A percentile compares a stretch with the other conserved stretches of the same genome.
phyloP scores from a whole-genome alignment of 92 coral and sea anemone species.

The Zoanthus sansibaricus region DNA sequence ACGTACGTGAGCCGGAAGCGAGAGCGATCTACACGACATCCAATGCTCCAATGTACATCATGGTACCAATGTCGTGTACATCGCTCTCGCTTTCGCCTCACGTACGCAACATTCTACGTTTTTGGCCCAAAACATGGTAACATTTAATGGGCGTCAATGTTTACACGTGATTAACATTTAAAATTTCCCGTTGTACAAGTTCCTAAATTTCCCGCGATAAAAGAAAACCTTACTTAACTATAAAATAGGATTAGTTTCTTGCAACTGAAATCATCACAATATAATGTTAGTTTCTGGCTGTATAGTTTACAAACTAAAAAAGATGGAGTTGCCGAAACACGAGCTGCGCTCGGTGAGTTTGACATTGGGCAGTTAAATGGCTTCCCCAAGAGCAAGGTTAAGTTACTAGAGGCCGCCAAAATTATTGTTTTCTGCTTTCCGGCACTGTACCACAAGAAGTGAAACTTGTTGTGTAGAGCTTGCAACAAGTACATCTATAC shows the following conservation, averaged over 20 bases:
- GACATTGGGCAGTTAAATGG: constrained; percentile 25
- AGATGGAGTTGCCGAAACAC: constrained; percentile 9
- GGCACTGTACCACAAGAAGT: constrained; percentile 41
- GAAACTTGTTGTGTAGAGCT: constrained; percentile 40
- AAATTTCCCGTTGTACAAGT: background rate
- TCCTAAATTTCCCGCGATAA: constrained; percentile 5
- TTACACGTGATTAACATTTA: constrained; percentile 16
- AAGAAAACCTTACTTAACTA: constrained; percentile 5
- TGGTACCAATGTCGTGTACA: background rate
- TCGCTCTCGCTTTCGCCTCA: background rate
- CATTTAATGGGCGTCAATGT: constrained; percentile 6
- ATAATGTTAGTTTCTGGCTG: constrained; percentile 7
- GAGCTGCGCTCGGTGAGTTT: constrained; percentile 38
- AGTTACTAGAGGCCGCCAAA: constrained; percentile 41
- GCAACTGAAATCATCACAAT: constrained; percentile 7
- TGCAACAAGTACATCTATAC: constrained; percentile 39
- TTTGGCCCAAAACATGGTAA: constrained; percentile 10
- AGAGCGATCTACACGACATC: constrained; percentile 34
- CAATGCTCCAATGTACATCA: constrained; percentile 18
- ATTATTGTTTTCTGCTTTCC: constrained; percentile 39
- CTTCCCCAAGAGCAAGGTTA: constrained; percentile 34
- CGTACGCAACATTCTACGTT: constrained; percentile 7
- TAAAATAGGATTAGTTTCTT: constrained; percentile 5
- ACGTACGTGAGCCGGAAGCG: constrained; percentile 34
- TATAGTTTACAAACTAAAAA: constrained; percentile 4